These are phyloP conservation scores for Corvus moneduloides DNA, from an alignment of 2,113 vertebrate genomes.

Conservation along the genomic window DNA sequence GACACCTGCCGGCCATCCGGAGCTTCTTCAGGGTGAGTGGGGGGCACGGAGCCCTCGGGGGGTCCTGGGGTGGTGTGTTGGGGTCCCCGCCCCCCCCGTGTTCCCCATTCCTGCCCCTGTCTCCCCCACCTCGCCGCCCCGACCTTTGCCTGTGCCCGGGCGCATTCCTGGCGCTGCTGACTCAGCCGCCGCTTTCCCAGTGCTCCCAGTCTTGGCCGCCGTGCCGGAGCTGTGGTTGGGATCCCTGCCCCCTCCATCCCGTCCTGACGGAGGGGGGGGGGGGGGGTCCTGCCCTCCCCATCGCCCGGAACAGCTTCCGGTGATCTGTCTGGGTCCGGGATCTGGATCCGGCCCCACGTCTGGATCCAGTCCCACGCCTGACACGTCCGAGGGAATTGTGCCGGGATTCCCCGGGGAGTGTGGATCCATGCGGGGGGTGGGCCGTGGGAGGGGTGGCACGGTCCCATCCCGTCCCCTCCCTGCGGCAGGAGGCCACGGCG, in stretches of 20 bases:
- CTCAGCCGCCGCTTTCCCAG: slow-evolving; percentile 25
- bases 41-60: not conserved
- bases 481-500: slow-evolving; percentile 27
- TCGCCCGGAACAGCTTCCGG: not conserved
- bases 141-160: not conserved
- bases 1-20: slow-evolving; percentile 78
- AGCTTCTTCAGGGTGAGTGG: slow-evolving; percentile 80
- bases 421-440: not conserved
- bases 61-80: accelerated
- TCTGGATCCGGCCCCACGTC: not conserved
- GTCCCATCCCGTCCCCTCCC: not conserved
- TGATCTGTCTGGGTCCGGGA: not conserved
- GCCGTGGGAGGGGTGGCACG: not conserved
- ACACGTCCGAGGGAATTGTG: not conserved
- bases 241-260: not conserved
- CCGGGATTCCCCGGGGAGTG: not conserved
- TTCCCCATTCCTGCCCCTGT: not conserved
- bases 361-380: not conserved
- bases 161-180: slow-evolving; percentile 33
- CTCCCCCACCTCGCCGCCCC: not conserved
- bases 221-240: not conserved
- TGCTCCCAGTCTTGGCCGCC: slow-evolving; percentile 1
- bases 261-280: not conserved
- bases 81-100: not conserved
- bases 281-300: not conserved